Evolutionary conservation across 2,888 invertebrate species (phyloP).

Genomic region (Acanthoscelides obtectus): DNA sequence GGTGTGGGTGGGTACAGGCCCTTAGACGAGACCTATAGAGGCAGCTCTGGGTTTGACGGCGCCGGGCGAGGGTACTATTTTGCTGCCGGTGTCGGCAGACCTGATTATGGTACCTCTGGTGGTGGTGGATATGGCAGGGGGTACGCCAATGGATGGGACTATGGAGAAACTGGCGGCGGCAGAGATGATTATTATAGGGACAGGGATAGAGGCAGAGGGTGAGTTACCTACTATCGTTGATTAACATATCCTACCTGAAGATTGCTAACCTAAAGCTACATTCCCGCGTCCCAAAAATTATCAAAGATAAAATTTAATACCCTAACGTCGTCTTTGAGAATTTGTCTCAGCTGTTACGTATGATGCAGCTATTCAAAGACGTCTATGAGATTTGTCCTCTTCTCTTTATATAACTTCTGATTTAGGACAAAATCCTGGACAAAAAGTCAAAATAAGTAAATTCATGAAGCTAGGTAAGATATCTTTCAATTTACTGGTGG

Average conservation of each 20-base stretch:
- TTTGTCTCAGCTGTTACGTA: too few relatives aligned
- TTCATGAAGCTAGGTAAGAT: too few relatives aligned
- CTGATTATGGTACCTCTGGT: constrained; percentile 41
- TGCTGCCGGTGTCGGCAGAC: constrained; percentile 52
- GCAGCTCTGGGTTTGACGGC: constrained; percentile 60
- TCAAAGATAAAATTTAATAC: too few relatives aligned
- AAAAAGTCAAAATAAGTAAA: too few relatives aligned
- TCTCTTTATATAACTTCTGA: too few relatives aligned
- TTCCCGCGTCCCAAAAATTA: too few relatives aligned
- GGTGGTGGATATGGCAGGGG: constrained; percentile 21
- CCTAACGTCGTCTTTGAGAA: too few relatives aligned
- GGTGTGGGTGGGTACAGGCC: constrained; percentile 46
- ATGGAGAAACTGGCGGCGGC: constrained; percentile 27
- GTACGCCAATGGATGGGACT: constrained; percentile 33
- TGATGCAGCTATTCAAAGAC: too few relatives aligned
- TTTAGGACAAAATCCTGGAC: too few relatives aligned
- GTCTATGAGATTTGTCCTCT: constrained; percentile 2
- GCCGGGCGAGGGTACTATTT: constrained; percentile 60
- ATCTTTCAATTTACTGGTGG: too few relatives aligned
- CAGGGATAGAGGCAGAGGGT: constrained; percentile 22
- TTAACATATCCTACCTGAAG: too few relatives aligned
- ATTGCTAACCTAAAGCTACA: too few relatives aligned
- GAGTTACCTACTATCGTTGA: constrained; percentile 11
- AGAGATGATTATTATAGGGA: constrained; percentile 24
- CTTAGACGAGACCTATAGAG: constrained; percentile 58